These are phyloP conservation scores for Argyresthia albistria DNA, from an alignment of 2,888 invertebrate species.

Conservation along the genomic window DNA sequence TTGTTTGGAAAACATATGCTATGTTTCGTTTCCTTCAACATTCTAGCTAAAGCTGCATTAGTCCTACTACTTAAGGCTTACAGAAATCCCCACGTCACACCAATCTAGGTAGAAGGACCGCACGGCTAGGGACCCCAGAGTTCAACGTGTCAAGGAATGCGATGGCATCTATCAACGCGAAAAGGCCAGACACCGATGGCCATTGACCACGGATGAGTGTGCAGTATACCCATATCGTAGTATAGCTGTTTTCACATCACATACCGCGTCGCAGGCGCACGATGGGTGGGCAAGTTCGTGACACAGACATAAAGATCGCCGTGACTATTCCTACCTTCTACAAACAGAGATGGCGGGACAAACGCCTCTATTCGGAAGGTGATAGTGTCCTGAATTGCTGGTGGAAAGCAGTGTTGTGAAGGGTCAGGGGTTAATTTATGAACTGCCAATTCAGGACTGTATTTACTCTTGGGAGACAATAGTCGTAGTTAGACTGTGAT, in stretches of 20 bases:
- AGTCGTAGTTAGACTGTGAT: neutral
- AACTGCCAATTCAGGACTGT: neutral
- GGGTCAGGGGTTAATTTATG: slow-evolving; percentile 1
- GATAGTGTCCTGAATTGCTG: neutral
- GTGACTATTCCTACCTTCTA: neutral
- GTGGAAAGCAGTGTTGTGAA: neutral
- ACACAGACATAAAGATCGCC: slow-evolving; percentile 13
- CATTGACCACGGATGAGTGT: too few species aligned
- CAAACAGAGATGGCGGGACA: neutral
- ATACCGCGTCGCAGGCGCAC: slow-evolving; percentile 22
- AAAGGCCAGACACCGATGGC: too few species aligned
- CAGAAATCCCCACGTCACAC: too few species aligned
- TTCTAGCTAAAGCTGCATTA: too few species aligned
- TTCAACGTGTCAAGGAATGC: too few species aligned
- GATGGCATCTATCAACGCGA: too few species aligned
- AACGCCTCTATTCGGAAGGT: neutral
- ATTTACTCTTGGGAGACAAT: neutral
- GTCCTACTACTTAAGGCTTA: too few species aligned
- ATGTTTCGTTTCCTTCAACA: too few species aligned
- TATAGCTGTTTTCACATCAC: neutral
- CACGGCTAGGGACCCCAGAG: too few species aligned
- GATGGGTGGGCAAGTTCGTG: slow-evolving; percentile 24
- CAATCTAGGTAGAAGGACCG: too few species aligned
- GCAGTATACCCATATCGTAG: neutral
- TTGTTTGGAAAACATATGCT: too few species aligned